A percentile compares a stretch with the other conserved stretches of the same genome.
phyloP scores from a whole-genome alignment of 1,140 invertebrate genomes.

The Ridgeia piscesae region DNA sequence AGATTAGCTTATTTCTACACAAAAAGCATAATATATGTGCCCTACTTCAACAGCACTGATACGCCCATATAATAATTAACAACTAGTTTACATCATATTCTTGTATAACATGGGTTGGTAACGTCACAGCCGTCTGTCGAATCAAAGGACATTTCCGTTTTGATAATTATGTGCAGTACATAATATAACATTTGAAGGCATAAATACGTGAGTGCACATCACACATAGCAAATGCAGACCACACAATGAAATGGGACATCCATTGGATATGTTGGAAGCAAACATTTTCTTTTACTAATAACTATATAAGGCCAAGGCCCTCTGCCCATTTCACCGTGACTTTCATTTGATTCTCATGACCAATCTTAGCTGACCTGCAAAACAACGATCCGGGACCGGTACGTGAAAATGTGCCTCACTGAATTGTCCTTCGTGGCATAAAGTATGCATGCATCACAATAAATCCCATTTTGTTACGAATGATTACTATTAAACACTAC shows the following conservation, averaged over 20 bases:
- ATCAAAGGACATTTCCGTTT: background rate
- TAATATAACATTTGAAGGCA: background rate
- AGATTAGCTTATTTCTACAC: background rate
- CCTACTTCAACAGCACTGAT: background rate
- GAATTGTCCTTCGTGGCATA: background rate
- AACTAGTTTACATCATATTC: background rate
- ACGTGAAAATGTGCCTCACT: background rate
- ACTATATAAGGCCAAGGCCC: background rate
- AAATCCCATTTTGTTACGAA: background rate
- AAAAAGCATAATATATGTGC: constrained; percentile 1
- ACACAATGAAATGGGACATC: background rate
- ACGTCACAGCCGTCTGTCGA: background rate
- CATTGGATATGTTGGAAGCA: background rate
- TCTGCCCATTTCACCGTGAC: background rate
- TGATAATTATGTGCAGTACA: background rate
- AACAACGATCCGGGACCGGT: too few species aligned
- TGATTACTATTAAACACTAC: background rate
- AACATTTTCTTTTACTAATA: background rate
- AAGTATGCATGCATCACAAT: background rate
- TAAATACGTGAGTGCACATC: background rate
- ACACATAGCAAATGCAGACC: background rate
- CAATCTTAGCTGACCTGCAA: background rate
- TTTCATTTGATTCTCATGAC: background rate
- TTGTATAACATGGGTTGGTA: background rate
- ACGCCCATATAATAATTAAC: constrained; percentile 6